Percentiles rank a stretch among this genome's conserved stretches.
phyloP scores from a whole-genome alignment of 2,113 vertebrate genomes.

The Anolis carolinensis region DNA sequence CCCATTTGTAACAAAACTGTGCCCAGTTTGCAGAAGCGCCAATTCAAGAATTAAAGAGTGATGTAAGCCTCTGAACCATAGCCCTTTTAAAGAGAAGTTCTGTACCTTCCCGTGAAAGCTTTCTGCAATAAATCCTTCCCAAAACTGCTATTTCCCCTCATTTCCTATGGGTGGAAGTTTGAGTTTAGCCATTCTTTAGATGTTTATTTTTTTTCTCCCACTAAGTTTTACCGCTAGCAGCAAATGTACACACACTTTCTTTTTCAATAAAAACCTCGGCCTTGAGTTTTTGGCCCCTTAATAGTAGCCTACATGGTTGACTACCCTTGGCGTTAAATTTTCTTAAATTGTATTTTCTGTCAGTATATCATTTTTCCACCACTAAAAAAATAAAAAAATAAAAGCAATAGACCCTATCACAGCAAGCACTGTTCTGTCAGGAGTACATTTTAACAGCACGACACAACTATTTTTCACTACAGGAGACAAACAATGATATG shows the following conservation, averaged over 20 bases:
- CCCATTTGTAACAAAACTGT: slow-evolving; percentile 63
- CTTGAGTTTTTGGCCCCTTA: slow-evolving; percentile 81
- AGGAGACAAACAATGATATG: slow-evolving; percentile 85
- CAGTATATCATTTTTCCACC: slow-evolving; percentile 81
- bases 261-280: slow-evolving; percentile 77
- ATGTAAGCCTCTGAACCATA: slow-evolving; percentile 52
- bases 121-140: slow-evolving; percentile 74
- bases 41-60: slow-evolving; percentile 54
- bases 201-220: neutral
- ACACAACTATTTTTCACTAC: slow-evolving; percentile 84
- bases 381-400: neutral
- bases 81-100: slow-evolving; percentile 62
- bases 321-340: slow-evolving; percentile 83
- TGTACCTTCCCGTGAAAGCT: slow-evolving; percentile 74
- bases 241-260: slow-evolving; percentile 69
- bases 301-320: slow-evolving; percentile 79
- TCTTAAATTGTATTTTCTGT: slow-evolving; percentile 85
- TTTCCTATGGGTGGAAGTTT: slow-evolving; percentile 69
- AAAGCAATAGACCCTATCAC: slow-evolving; percentile 82
- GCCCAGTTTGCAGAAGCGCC: slow-evolving; percentile 63
- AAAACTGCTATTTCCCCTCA: slow-evolving; percentile 74
- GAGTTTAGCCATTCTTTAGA: slow-evolving; percentile 7
- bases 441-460: slow-evolving; percentile 82
- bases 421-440: slow-evolving; percentile 81
- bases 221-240: slow-evolving; percentile 67